These are phyloP conservation scores for Astreopora myriophthalma DNA, from an alignment of 64 coral and sea anemone species.

Conservation along the genomic window DNA sequence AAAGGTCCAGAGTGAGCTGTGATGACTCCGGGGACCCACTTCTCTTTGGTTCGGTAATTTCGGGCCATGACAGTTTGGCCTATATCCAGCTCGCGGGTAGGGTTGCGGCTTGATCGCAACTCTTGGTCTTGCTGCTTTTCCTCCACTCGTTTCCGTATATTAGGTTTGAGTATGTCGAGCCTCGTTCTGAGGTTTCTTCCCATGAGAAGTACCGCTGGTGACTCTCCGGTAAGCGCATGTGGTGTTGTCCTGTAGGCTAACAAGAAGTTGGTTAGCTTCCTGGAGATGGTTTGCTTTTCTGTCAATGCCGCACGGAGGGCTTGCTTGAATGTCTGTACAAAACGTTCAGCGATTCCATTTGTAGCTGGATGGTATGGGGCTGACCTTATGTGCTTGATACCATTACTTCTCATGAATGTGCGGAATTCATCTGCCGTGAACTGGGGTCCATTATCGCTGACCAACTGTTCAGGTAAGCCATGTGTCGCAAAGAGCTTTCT, in stretches of 20 bases:
- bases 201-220: conserved; percentile 35
- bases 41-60: not conserved
- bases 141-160: not conserved
- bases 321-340: conserved; percentile 49
- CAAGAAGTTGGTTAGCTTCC: conserved; percentile 25
- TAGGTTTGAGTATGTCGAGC: conserved; percentile 58
- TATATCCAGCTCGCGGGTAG: not conserved
- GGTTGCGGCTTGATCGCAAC: not conserved
- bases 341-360: conserved; percentile 22
- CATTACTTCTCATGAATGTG: conserved; percentile 8
- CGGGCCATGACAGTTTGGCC: conserved; percentile 43
- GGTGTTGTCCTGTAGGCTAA: conserved; percentile 30
- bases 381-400: conserved; percentile 27
- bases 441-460: conserved; percentile 56
- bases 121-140: conserved; percentile 10
- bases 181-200: conserved; percentile 3
- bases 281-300: not conserved
- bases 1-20: conserved; percentile 33
- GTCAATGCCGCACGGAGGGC: not conserved
- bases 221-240: conserved; percentile 19
- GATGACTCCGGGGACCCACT: conserved; percentile 26
- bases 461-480: conserved; percentile 38
- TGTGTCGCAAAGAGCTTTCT: not conserved
- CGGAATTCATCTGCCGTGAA: conserved; percentile 42
- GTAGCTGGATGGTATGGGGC: conserved; percentile 33